Base-by-base conservation (phyloP, 1,140 invertebrate species). In the Trichonephila inaurata region DNA sequence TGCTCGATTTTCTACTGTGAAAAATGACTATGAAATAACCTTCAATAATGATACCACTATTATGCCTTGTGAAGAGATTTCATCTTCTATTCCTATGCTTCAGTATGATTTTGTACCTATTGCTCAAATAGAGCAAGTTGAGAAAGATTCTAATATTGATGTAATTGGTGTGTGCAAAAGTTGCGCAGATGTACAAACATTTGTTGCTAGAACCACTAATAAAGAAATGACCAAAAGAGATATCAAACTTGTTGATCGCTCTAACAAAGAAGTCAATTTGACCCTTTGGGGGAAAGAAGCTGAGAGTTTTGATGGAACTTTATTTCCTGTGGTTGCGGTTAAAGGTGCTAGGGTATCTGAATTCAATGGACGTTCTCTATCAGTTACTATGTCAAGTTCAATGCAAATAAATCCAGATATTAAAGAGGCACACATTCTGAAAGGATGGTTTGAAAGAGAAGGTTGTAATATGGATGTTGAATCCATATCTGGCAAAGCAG, bases 21-120 rank as follows among this genome's bases (percentile, higher is more conserved):
- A 98, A 83, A 98, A 99, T 96, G 98, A 99, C 95, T 99, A 99
- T 95, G 99, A 99, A 95, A 98, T 99, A 97, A 98, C 98, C 0
- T 97, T 99, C 95, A 97, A 96, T n/a, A 96, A 96, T 28, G 98
- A 99, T 61, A 98, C 98, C 0, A 96, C 97, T 94, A 96, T 99
- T 12, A 96, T 97, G 64, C 96, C 97, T 86, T 98, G 97, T 95
- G 96, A 96, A 86, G 94, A 95, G 69, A 83, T 19, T 86, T 81
- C 95, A n/a, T 95, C 96, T 28, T 95, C 96, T 19, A 97, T 99
- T 95, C 98, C 99, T 2, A 96, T 96, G 44, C 96, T 99, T n/a
- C 97, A 97, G 72, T 99, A 97, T 95, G 97, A 99, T 95, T 99
- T 99, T 96, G 95, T 97, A 8, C 96, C 97, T 0, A 97, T 99